Conservation (phyloP, 2,797 vertebrate genomes). For the Crocidura indochinensis region DNA sequence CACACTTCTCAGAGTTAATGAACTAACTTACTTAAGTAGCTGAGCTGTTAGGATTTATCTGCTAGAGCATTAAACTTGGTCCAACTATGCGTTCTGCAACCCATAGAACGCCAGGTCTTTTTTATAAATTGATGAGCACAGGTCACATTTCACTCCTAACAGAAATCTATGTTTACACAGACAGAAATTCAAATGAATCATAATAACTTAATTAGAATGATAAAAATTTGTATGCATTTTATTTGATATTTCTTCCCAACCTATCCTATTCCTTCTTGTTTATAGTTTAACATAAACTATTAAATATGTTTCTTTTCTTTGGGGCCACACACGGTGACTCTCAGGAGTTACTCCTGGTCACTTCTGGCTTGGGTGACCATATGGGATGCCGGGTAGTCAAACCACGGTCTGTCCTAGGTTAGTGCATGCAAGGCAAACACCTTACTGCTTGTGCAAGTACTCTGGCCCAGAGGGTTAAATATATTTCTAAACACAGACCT, state of each 20-base stretch:
- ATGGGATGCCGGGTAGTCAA: too few species aligned
- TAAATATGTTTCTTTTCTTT: background rate
- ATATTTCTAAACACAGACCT: background rate
- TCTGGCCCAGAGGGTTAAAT: background rate
- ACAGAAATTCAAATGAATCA: background rate
- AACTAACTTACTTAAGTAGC: background rate
- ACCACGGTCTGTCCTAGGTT: too few species aligned
- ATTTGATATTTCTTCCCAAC: background rate
- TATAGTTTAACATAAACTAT: background rate
- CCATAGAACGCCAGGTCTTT: background rate
- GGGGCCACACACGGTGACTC: too few species aligned
- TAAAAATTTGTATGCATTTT: background rate
- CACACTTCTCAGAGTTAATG: background rate
- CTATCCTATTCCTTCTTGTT: background rate
- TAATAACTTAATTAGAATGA: background rate
- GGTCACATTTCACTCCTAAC: background rate
- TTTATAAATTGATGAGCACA: background rate
- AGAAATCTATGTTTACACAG: background rate
- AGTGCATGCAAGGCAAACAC: too few species aligned
- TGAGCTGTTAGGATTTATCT: conserved; percentile 4
- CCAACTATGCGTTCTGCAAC: conserved; percentile 17
- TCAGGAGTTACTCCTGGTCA: too few species aligned
- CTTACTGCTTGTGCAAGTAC: too few species aligned
- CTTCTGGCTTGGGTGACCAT: too few species aligned
- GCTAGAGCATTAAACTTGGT: background rate